Evolutionary conservation across 37 sponge, comb jelly and placozoan genomes (phyloP), one percentile per base, ranked within the genome.

Genomic region (Aphrocallistes beatrix): DNA sequence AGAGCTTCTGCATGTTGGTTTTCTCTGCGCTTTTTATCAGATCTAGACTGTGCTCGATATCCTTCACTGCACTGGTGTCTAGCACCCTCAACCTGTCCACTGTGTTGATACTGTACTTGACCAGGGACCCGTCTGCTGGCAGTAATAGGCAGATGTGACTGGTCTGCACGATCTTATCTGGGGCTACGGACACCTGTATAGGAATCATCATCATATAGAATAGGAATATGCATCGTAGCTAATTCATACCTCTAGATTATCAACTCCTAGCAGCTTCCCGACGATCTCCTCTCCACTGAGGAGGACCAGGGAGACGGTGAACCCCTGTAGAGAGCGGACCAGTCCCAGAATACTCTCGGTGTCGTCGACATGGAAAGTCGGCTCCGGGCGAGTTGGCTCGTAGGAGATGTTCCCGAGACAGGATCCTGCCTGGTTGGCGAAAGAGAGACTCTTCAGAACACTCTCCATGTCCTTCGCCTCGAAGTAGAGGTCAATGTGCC

Each of bases 391-490:
- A 6, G 90, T 94, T 0, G 91, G 83, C 84, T 94, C 95, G 88
- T 94, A 94, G 36, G 95, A 90, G 39, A 94, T 94, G 84, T 94
- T 94, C 1, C 95, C 95, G 23, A 94, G 86, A 34, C 88, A 86
- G 82, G 38, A 51, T 1, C 85, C 84, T 0, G 84, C 91, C n/a
- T 87, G 87, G 36, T 88, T 90, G 0, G 51, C 37, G 82, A 94
- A 94, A n/a, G 87, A 69, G n/a, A 94, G 88, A 28, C 91, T 88
- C 83, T 94, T 89, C 30, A 94, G 89, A 9, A 94, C 95, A 82
- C 85, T 87, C 81, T 89, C 60, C 88, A 94, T 90, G 83, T 90
- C 89, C 36, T 50, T 81, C 0, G 82, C 51, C 0, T 91, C 82
- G 84, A 94, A 94, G 91, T 88, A 94, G 50, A 94, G 91, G 50